Percentiles rank a stretch among this genome's conserved stretches.
Evolutionary conservation across 2,113 vertebrate species (phyloP).

Genomic region (Cygnus buccinator): DNA sequence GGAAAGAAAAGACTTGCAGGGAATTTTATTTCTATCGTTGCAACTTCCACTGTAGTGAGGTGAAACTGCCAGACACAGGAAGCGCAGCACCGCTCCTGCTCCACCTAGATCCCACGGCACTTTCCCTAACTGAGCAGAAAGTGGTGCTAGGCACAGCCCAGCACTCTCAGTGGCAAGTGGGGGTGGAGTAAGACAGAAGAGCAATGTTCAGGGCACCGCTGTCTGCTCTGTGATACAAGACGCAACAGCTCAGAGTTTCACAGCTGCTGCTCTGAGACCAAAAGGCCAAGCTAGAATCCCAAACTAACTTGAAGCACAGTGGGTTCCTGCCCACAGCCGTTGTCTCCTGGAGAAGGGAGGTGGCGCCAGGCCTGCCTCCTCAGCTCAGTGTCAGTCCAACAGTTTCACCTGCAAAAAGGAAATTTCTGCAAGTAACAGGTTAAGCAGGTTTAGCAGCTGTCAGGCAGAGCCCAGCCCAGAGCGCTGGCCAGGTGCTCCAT

Average conservation of each 20-base stretch:
- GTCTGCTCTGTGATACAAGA: not conserved
- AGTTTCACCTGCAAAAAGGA: not conserved
- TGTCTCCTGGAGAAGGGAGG: not conserved
- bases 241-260: not conserved
- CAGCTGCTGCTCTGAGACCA: not conserved
- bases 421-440: not conserved
- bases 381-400: not conserved
- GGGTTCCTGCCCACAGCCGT: not conserved
- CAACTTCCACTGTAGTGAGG: not conserved
- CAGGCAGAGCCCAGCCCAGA: not conserved
- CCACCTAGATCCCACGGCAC: not conserved
- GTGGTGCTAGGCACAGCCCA: not conserved
- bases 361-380: not conserved
- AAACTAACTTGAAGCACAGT: not conserved
- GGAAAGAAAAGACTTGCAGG: not conserved
- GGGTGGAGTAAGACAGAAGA: not conserved
- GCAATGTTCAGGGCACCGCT: not conserved
- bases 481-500: not conserved
- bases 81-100: not conserved
- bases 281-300: not conserved
- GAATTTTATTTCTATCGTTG: not conserved
- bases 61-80: not conserved
- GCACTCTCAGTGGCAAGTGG: not conserved
- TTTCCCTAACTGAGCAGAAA: not conserved
- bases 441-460: conserved; percentile 11